phyloP scores from a whole-genome alignment of 2,797 vertebrate species.

The Hydrocynus forskahlii region DNA sequence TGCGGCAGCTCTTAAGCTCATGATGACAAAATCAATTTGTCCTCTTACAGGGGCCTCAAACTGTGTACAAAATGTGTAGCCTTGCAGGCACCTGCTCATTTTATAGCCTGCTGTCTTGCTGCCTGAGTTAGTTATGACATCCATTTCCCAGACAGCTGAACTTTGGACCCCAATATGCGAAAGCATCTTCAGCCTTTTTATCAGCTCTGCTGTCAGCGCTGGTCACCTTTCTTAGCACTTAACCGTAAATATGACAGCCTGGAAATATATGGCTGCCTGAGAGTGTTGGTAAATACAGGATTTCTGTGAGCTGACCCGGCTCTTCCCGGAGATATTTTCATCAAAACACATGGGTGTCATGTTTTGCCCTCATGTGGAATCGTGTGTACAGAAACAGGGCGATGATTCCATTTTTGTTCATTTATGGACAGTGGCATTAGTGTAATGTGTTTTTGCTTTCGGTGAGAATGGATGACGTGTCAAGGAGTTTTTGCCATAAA shows the following conservation, averaged over 20 bases:
- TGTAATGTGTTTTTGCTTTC: not conserved
- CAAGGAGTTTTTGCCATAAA: not conserved
- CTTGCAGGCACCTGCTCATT: slow-evolving; percentile 1
- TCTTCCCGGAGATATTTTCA: slow-evolving; percentile 23
- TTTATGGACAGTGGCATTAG: not conserved
- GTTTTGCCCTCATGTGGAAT: slow-evolving; percentile 38
- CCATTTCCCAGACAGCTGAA: slow-evolving; percentile 32
- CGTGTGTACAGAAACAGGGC: not conserved
- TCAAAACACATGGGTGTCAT: slow-evolving; percentile 32
- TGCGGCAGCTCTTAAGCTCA: not conserved
- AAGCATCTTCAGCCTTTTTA: slow-evolving; percentile 8
- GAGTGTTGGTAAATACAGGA: not conserved
- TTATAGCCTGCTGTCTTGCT: slow-evolving; percentile 32
- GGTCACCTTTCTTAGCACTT: not conserved
- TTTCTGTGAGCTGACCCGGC: slow-evolving; percentile 2
- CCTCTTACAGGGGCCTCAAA: not conserved
- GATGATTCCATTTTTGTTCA: not conserved
- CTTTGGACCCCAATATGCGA: slow-evolving; percentile 35
- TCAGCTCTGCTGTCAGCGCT: slow-evolving; percentile 15
- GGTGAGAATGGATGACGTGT: not conserved
- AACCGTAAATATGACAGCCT: not conserved
- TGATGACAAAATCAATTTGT: slow-evolving; percentile 20
- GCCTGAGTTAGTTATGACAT: slow-evolving; percentile 15
- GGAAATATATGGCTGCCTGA: not conserved
- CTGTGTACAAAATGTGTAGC: not conserved